Percentiles rank a stretch among this genome's conserved stretches.
Conservation (phyloP, 2,797 vertebrate genomes). For the Prunella strophiata region DNA sequence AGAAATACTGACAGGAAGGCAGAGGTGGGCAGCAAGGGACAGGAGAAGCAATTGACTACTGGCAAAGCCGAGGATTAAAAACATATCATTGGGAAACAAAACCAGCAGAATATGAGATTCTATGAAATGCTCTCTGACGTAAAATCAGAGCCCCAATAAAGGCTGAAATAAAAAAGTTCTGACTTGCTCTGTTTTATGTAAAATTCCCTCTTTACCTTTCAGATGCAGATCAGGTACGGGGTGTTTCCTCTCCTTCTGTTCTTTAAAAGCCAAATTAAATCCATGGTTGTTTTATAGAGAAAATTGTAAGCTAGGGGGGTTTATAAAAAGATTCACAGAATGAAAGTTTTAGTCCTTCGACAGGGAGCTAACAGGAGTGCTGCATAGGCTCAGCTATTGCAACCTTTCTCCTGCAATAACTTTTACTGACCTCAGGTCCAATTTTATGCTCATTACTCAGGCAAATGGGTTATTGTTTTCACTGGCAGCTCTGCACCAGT, state of each 20-base stretch:
- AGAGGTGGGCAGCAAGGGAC: slow-evolving; percentile 33
- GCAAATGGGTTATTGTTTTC: slow-evolving; percentile 40
- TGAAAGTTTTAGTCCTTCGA: slow-evolving; percentile 13
- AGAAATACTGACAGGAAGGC: slow-evolving; percentile 58
- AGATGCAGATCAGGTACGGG: neutral
- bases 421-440: slow-evolving; percentile 39
- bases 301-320: slow-evolving; percentile 7
- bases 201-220: slow-evolving; percentile 42
- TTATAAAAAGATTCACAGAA: slow-evolving; percentile 43
- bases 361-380: neutral
- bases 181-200: slow-evolving; percentile 12
- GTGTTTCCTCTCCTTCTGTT: slow-evolving; percentile 50
- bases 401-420: slow-evolving; percentile 18
- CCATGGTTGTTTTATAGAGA: slow-evolving; percentile 28
- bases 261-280: slow-evolving; percentile 53
- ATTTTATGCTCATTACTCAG: slow-evolving; percentile 53
- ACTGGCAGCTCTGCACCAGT: neutral
- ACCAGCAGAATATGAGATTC: neutral
- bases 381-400: neutral
- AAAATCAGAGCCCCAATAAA: slow-evolving; percentile 31
- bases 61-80: neutral
- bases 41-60: neutral
- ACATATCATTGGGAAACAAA: neutral
- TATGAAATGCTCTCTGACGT: neutral
- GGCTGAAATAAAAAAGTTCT: slow-evolving; percentile 29